These are phyloP conservation scores for Tanytarsus gracilentus DNA, from an alignment of 2,888 invertebrate genomes.

Conservation along the genomic window DNA sequence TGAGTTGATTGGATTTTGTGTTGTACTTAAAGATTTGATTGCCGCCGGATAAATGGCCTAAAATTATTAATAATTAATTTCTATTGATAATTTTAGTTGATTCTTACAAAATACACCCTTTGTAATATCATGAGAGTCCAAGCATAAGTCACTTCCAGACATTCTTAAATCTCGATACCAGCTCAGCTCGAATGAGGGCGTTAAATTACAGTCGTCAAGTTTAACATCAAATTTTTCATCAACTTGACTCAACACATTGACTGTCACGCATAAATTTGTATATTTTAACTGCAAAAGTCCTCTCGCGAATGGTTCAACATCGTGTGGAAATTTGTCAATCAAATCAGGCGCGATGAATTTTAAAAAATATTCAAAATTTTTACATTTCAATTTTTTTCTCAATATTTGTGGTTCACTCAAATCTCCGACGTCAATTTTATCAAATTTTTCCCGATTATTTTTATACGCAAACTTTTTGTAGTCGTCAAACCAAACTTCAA, in stretches of 20 bases:
- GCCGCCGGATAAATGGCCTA: not conserved
- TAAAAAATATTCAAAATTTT: constrained; percentile 7
- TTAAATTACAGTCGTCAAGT: not conserved
- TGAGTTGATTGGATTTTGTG: not conserved
- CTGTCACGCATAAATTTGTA: not conserved
- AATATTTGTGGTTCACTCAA: not conserved
- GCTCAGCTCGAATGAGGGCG: not conserved
- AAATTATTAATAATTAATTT: no score
- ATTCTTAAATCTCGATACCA: constrained; percentile 3
- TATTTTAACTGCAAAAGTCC: not conserved
- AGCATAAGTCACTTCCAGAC: not conserved
- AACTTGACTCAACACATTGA: not conserved
- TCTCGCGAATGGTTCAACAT: not conserved
- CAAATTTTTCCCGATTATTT: not conserved
- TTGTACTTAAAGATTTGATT: constrained; percentile 12
- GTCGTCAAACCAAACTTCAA: constrained; percentile 20
- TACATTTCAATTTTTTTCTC: constrained; percentile 5
- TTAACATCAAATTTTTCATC: not conserved
- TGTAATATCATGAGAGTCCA: not conserved
- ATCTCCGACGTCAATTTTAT: constrained; percentile 6
- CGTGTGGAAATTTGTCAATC: not conserved
- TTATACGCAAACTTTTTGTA: not conserved
- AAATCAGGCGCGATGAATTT: not conserved
- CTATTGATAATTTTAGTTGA: not conserved
- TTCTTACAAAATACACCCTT: not conserved